Conservation (phyloP, 2,888 invertebrate species). For the Panopea generosa region DNA sequence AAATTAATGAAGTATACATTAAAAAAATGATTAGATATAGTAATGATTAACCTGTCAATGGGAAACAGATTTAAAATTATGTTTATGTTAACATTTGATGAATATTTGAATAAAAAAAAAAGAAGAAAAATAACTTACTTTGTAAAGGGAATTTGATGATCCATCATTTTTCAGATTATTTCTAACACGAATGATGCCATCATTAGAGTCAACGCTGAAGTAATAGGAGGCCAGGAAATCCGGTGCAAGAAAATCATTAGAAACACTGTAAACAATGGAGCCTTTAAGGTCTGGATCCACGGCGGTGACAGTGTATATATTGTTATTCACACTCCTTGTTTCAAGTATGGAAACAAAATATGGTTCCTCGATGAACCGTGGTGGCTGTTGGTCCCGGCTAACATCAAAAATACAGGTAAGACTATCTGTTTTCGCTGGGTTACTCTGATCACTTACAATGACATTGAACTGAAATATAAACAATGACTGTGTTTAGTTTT, state of each 20-base stretch:
- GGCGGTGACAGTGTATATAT: slow-evolving; percentile 69
- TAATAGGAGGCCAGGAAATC: slow-evolving; percentile 78
- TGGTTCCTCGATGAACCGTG: slow-evolving; percentile 66
- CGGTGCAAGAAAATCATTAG: slow-evolving; percentile 71
- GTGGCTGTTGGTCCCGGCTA: slow-evolving; percentile 61
- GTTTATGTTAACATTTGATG: too few species aligned
- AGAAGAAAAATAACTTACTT: too few species aligned
- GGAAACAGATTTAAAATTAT: too few species aligned
- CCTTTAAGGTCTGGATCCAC: slow-evolving; percentile 70
- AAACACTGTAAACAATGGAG: slow-evolving; percentile 61
- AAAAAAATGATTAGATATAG: too few species aligned
- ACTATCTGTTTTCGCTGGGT: slow-evolving; percentile 61
- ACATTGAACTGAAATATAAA: slow-evolving; percentile 64
- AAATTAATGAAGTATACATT: too few species aligned
- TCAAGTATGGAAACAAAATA: slow-evolving; percentile 61
- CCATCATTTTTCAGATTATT: slow-evolving; percentile 69
- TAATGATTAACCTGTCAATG: too few species aligned
- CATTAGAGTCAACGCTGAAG: slow-evolving; percentile 68
- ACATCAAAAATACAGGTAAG: slow-evolving; percentile 64
- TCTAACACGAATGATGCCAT: slow-evolving; percentile 73
- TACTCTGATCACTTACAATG: slow-evolving; percentile 69
- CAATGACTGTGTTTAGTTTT: too few species aligned
- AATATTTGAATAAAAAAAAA: too few species aligned
- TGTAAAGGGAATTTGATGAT: slow-evolving; percentile 28
- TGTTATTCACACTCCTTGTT: slow-evolving; percentile 50